Evolutionary conservation across 2,888 invertebrate species (phyloP), one percentile per base, ranked within the genome.

Genomic region (Tethea ocularis): DNA sequence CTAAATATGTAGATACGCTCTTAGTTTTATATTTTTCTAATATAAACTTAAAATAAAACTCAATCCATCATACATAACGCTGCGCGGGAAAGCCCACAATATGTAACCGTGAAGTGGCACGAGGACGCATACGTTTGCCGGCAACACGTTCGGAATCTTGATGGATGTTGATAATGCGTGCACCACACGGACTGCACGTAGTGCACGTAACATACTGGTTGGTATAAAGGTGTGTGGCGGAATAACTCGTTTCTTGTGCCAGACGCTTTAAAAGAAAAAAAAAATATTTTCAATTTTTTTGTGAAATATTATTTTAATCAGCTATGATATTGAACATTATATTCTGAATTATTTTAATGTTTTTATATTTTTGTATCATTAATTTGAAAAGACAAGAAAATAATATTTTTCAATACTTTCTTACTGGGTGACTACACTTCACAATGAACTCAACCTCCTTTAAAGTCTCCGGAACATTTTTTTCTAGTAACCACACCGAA

Each of bases 31-130:
- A n/a, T 17, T 6, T n/a, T 17, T 6, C 41, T 17, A 46, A 20
- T 20, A 17, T 20, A 46, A 46, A 20, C 17, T 20, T 8, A 5
- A 17, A 33, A 60, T 57, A 59, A 74, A 74, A 71, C 68, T 60
- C 61, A 64, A 57, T 64, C 68, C 71, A 60, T 38, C 53, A 56
- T 66, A 26, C 53, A 56, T 66, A 26, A 15, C 8, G 10, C 36
- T 57, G 67, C 60, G 67, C 74, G 78, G 79, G 80, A 81, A 80
- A 80, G 74, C 73, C 76, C 75, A 36, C 57, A 46, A 69, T 70
- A 70, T 66, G 74, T 75, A 78, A 78, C 78, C 74, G 69, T 72
- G 57, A 83, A 76, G 77, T 83, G 75, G 86, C 81, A 79, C 86
- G 86, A 87, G 87, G 87, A 81, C 87, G 72, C 62, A 58, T 61